phyloP scores from a whole-genome alignment of 2,888 invertebrate genomes.

The Cataglyphis rosenhaueri region DNA sequence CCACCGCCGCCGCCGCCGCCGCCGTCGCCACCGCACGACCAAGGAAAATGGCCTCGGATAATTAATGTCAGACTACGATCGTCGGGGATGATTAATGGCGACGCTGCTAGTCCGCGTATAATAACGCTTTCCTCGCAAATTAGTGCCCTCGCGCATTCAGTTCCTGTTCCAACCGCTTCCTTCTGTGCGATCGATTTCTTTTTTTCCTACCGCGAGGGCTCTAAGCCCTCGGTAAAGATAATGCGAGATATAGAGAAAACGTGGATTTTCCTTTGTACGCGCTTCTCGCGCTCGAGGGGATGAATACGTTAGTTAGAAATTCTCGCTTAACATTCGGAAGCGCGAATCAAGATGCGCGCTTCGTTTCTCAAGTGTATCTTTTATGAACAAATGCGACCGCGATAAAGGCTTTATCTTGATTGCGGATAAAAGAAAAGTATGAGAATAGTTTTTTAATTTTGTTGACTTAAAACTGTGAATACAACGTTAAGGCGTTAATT shows the following conservation, averaged over 20 bases:
- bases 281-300: constrained; percentile 22
- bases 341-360: constrained; percentile 21
- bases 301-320: constrained; percentile 52
- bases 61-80: constrained; percentile 83
- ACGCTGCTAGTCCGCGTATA: constrained; percentile 75
- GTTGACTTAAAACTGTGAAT: neutral
- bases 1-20: constrained; percentile 52
- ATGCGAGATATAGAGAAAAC: neutral
- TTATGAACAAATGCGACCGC: neutral
- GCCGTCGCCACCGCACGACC: constrained; percentile 65
- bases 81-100: constrained; percentile 81
- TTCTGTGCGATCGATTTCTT: constrained; percentile 69
- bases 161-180: constrained; percentile 60
- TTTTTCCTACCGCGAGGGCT: constrained; percentile 30
- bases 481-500: neutral
- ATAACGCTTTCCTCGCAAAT: constrained; percentile 81
- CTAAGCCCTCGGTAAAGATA: constrained; percentile 26
- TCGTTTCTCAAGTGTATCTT: constrained; percentile 10
- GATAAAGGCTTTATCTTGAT: neutral
- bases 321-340: constrained; percentile 28
- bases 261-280: constrained; percentile 35
- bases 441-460: neutral
- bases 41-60: constrained; percentile 82
- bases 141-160: constrained; percentile 78
- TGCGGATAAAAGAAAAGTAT: neutral